A percentile compares a stretch with the other conserved stretches of the same genome.
Conservation (phyloP, 2,888 invertebrate species). For the Phyllotreta striolata region DNA sequence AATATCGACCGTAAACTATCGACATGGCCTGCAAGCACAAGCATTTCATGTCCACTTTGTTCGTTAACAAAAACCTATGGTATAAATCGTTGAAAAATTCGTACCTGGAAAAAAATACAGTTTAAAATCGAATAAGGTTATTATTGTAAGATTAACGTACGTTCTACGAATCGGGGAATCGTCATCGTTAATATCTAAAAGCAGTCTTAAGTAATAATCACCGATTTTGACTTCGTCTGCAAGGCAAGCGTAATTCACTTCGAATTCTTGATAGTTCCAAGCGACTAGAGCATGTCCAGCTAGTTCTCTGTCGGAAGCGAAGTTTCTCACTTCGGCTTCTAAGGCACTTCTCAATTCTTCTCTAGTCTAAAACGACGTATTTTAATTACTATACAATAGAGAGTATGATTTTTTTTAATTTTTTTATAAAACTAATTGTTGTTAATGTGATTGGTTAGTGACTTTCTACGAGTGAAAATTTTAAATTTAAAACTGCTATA, state of each 20-base stretch:
- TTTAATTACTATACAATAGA: too few relatives aligned
- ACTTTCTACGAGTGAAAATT: too few relatives aligned
- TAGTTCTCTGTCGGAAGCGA: constrained; percentile 89
- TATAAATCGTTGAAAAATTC: constrained; percentile 99
- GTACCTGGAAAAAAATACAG: constrained; percentile 65
- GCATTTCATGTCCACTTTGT: constrained; percentile 94
- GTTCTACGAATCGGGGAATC: constrained; percentile 89
- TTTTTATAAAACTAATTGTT: too few relatives aligned
- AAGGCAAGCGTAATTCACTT: constrained; percentile 92
- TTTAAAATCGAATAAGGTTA: background rate
- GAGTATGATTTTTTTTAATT: too few relatives aligned
- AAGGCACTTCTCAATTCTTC: constrained; percentile 93
- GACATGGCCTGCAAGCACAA: constrained; percentile 98
- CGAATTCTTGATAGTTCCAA: constrained; percentile 99
- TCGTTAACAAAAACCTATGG: constrained; percentile 93
- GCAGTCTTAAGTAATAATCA: constrained; percentile 94
- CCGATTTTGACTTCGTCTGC: constrained; percentile 98
- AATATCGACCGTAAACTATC: constrained; percentile 96
- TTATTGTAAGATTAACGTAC: constrained; percentile 66
- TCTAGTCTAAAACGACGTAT: constrained; percentile 87
- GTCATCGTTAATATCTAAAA: constrained; percentile 90
- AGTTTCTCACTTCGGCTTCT: constrained; percentile 91
- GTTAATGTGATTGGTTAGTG: too few relatives aligned
- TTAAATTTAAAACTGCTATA: too few relatives aligned
- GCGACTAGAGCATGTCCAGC: constrained; percentile 82